Conservation (phyloP, 2,888 invertebrate genomes). For the Tinea semifulvella region DNA sequence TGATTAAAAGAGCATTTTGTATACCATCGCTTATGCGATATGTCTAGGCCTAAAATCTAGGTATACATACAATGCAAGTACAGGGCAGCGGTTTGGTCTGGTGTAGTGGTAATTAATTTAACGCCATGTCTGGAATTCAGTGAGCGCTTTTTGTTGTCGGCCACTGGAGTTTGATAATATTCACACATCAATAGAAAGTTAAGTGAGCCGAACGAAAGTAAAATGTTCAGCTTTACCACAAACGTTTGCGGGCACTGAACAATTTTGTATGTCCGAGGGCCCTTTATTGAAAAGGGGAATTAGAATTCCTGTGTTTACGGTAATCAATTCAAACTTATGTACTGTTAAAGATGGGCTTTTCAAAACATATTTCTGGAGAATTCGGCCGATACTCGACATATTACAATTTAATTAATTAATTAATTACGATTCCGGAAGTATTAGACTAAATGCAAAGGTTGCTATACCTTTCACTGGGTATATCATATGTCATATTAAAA, state of each 20-base stretch:
- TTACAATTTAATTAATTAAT: no score
- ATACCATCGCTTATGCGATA: background rate
- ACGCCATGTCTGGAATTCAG: conserved; percentile 27
- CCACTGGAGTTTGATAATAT: conserved; percentile 11
- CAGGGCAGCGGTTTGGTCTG: conserved; percentile 24
- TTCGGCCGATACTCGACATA: no score
- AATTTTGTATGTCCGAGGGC: background rate
- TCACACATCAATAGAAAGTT: conserved; percentile 13
- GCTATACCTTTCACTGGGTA: no score
- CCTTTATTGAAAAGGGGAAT: background rate
- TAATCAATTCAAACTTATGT: no score
- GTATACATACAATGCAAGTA: no score
- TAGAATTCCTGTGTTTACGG: no score
- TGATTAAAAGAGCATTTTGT: no score
- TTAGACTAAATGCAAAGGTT: no score
- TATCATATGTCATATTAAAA: no score
- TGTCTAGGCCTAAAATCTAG: background rate
- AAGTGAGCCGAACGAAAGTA: background rate
- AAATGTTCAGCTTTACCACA: conserved; percentile 5
- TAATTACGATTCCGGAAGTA: no score
- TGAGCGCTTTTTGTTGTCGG: conserved; percentile 12
- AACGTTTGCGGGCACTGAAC: background rate
- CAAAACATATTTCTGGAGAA: no score
- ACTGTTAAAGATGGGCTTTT: no score
- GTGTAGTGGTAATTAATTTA: conserved; percentile 38